Evolutionary conservation across 2,113 vertebrate genomes (phyloP), one percentile per base, ranked within the genome.

Genomic region (Notiomystis cincta): DNA sequence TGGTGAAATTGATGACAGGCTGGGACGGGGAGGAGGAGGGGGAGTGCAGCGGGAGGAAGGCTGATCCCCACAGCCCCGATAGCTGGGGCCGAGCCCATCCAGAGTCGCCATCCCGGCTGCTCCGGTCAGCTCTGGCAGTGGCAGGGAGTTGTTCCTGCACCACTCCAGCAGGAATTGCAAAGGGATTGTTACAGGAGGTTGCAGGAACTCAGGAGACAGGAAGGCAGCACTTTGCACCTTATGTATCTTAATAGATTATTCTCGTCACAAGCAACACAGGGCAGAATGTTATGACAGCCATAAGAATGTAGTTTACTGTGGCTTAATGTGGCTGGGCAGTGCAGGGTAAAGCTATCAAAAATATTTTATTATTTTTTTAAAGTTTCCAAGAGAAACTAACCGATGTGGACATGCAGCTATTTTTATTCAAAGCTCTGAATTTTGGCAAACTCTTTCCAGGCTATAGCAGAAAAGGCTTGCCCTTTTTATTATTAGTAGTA

Each of bases 1-100:
- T 98, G 98, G 98, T 97, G 99, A 99, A 99, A 99, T 99, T 99
- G 99, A 99, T 99, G 99, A 98, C 98, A 99, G 98, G 97, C 98
- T 98, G 94, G 98, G 98, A 97, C 97, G 97, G 97, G 93, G 94
- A 97, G 97, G 95, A 97, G 94, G 96, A 93, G 83, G 72, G 94
- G 91, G 95, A 97, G 91, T 83, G 51, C 90, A 87, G 89, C 3
- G 13, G 65, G 58, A 87, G 96, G 85, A 97, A 95, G 96, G 94
- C 96, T 93, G 89, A 73, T 98, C 97, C 71, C 89, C n/a, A 56
- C 82, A 50, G 97, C 96, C 96, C 96, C 31, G 18, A 24, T 8
- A 73, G 95, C 17, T 45, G 90, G 94, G 97, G 97, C 96, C 88
- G 53, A 96, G 91, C 92, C 92, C 95, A 87, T 94, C 94, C 85